Conservation (phyloP, 2,888 invertebrate species). For the Homarus gammarus region DNA sequence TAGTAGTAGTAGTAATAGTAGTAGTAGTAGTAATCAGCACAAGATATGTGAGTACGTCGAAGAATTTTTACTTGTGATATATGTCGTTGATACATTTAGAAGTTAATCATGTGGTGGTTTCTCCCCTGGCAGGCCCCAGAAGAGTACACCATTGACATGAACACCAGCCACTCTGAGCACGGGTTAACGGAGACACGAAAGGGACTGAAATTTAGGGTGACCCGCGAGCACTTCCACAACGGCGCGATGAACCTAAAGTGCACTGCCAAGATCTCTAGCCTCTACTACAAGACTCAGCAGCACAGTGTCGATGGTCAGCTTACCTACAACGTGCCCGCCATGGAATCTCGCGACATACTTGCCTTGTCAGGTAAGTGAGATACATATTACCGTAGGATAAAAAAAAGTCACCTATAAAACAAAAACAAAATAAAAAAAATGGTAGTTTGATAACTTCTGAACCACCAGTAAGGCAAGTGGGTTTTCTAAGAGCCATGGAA, state of each 20-base stretch:
- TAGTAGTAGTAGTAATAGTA: no score
- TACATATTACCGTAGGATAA: background rate
- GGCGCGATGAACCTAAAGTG: conserved; percentile 50
- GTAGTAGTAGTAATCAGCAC: no score
- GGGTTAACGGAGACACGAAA: conserved; percentile 30
- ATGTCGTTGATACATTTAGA: no score
- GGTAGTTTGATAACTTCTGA: background rate
- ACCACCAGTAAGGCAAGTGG: no score
- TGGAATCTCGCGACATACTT: conserved; percentile 47
- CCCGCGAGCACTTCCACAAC: conserved; percentile 23
- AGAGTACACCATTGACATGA: conserved; percentile 25
- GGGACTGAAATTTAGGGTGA: conserved; percentile 41
- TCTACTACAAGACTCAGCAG: conserved; percentile 58
- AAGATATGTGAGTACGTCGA: no score
- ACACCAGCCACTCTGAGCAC: background rate
- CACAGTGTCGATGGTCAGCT: conserved; percentile 53
- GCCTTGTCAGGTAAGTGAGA: conserved; percentile 23
- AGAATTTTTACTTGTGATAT: no score
- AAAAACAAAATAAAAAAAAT: background rate
- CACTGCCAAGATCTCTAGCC: conserved; percentile 43
- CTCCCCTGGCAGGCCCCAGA: conserved; percentile 14
- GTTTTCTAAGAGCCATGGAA: background rate
- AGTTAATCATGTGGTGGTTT: no score
- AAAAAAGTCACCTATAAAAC: no score
- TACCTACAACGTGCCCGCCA: conserved; percentile 53